Evolutionary conservation across 2,888 invertebrate species (phyloP), one percentile per base, ranked within the genome.

Genomic region (Dasypogon diadema): DNA sequence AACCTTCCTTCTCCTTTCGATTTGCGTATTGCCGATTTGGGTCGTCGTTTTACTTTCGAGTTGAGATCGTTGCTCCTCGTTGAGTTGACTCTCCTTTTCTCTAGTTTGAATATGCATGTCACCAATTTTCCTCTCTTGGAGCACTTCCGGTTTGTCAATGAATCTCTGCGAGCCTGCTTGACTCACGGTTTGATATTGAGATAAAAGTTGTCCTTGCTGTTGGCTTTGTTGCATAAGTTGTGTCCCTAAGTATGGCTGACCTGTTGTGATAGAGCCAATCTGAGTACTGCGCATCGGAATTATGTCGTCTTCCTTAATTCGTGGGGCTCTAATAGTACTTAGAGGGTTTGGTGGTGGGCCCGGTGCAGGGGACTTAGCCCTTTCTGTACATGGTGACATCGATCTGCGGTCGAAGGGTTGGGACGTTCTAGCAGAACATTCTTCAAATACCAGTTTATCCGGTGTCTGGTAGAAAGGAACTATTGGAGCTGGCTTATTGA

Each of bases 401-500:
- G 91, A 91, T 12, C 90, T 87, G 21, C 90, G 91, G 79, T 92
- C 90, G 79, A 90, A 89, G 72, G 89, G 82, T 79, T 90, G 89
- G 51, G 88, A 87, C 81, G 89, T 89, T 1, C 90, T 87, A 3
- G 92, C 89, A 73, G 86, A 81, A 81, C 90, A 90, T 82, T 91
- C 90, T 54, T 91, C 91, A n/a, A 91, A 89, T 34, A 92, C 90
- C 79, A 94, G 87, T 84, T 92, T 92, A 84, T 91, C 91, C 10
- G 83, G 78, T 14, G 84, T 85, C 85, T 95, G 94, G 83, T 95
- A 95, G 81, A 90, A 90, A 6, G 94, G 94, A 79, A 95, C 90
- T 65, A 90, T 88, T 10, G 93, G 91, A 1, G 92, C 92, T 24
- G 93, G 92, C 77, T 84, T 85, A 82, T 92, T 93, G 76, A 90